Percentiles rank a stretch among this genome's conserved stretches.
These are phyloP conservation scores for Epicauta chinensis DNA, from an alignment of 1,140 invertebrate species.

Conservation along the genomic window DNA sequence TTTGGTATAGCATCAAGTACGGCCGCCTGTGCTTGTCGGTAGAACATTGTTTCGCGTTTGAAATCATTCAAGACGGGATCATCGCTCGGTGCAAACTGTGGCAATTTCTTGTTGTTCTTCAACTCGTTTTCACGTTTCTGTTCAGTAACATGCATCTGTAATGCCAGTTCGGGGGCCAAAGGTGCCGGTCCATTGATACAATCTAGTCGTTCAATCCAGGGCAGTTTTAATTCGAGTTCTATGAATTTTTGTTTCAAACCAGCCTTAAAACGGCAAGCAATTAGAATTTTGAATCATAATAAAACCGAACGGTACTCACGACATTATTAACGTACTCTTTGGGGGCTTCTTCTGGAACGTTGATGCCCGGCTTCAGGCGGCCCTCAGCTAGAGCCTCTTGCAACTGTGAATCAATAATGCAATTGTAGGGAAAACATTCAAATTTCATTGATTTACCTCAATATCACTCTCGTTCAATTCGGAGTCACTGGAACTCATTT, in stretches of 20 bases:
- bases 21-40: conserved; percentile 85
- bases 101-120: conserved; percentile 62
- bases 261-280: conserved; percentile 43
- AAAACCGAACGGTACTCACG: conserved; percentile 32
- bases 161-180: conserved; percentile 71
- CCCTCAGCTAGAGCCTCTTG: conserved; percentile 79
- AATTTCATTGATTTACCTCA: conserved; percentile 40
- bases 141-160: conserved; percentile 65
- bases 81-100: conserved; percentile 55
- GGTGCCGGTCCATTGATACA: conserved; percentile 67
- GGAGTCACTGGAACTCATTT: conserved; percentile 35
- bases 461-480: conserved; percentile 44
- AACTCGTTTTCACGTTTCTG: conserved; percentile 58
- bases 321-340: conserved; percentile 61
- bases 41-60: conserved; percentile 83
- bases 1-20: conserved; percentile 70
- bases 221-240: conserved; percentile 63
- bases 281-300: conserved; percentile 1
- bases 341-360: conserved; percentile 56
- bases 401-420: conserved; percentile 51
- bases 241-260: conserved; percentile 65
- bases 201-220: conserved; percentile 84
- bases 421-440: background rate
- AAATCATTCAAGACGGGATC: conserved; percentile 91
- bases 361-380: conserved; percentile 75